Percentiles rank a stretch among this genome's conserved stretches.
Evolutionary conservation across 1,140 invertebrate species (phyloP).

Genomic region (Zophobas atratus): DNA sequence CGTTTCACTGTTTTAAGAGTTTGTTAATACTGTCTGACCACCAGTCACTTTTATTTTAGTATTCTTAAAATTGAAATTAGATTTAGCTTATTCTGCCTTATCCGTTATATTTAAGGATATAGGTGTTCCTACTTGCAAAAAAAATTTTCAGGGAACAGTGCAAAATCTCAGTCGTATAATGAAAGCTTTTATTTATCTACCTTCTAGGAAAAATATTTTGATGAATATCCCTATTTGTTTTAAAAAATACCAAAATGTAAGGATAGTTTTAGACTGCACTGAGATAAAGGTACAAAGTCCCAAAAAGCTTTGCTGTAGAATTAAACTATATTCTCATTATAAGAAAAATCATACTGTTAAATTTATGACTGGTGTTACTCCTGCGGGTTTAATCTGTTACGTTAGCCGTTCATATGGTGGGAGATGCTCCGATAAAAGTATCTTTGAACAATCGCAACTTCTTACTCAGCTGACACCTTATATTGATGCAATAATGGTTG

Average conservation of each 20-base stretch:
- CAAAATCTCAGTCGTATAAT: slow-evolving; percentile 18
- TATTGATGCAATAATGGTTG: too few relatives aligned
- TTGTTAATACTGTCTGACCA: too few relatives aligned
- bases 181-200: slow-evolving; percentile 52
- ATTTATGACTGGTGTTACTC: slow-evolving; percentile 60
- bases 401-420: slow-evolving; percentile 60
- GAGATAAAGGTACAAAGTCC: slow-evolving; percentile 56
- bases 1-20: too few relatives aligned
- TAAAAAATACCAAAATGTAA: slow-evolving; percentile 56
- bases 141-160: too few relatives aligned
- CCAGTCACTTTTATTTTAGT: too few relatives aligned
- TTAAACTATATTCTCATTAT: slow-evolving; percentile 63
- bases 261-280: slow-evolving; percentile 61
- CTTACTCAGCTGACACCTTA: neutral
- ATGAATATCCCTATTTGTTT: slow-evolving; percentile 60
- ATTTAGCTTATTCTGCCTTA: slow-evolving; percentile 38
- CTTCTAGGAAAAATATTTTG: neutral
- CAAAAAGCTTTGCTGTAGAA: slow-evolving; percentile 56
- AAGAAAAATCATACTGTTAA: slow-evolving; percentile 62
- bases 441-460: slow-evolving; percentile 52
- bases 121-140: neutral
- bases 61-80: slow-evolving; percentile 42
- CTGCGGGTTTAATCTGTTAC: slow-evolving; percentile 62
- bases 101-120: slow-evolving; percentile 22
- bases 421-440: slow-evolving; percentile 56